Evolutionary conservation across 2,888 invertebrate genomes (phyloP).

Genomic region (Microplitis deprimator): DNA sequence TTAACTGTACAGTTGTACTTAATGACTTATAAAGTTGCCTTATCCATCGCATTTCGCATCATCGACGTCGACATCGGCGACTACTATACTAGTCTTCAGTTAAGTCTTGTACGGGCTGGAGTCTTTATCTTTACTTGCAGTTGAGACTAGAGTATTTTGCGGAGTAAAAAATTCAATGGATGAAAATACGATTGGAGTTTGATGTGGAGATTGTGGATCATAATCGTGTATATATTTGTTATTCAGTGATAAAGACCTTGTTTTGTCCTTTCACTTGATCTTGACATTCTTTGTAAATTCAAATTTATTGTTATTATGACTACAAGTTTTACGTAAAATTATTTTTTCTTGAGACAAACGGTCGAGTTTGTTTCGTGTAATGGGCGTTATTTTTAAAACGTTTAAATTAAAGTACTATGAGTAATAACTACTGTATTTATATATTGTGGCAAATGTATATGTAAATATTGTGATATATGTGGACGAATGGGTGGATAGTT

Average conservation of each 20-base stretch:
- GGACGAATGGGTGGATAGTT: neutral
- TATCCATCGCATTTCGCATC: neutral
- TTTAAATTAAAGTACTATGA: no score
- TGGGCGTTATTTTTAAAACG: no score
- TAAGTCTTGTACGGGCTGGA: neutral
- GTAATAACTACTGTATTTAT: no score
- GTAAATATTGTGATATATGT: neutral
- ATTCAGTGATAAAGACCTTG: conserved; percentile 37
- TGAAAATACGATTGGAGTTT: no score
- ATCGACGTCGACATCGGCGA: neutral
- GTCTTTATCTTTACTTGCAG: no score
- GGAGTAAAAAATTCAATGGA: no score
- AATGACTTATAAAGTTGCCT: neutral
- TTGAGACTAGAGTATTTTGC: no score
- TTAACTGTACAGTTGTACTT: neutral
- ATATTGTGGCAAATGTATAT: no score
- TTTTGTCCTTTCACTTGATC: conserved; percentile 56
- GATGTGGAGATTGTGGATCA: neutral
- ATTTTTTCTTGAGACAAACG: no score
- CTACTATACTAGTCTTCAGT: neutral
- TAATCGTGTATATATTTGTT: neutral
- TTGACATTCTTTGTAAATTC: conserved; percentile 46
- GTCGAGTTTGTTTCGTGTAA: no score
- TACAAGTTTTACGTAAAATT: no score
- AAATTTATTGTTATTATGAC: conserved; percentile 35